Evolutionary conservation across 2,888 invertebrate species (phyloP).

Genomic region (Cetonia aurata): DNA sequence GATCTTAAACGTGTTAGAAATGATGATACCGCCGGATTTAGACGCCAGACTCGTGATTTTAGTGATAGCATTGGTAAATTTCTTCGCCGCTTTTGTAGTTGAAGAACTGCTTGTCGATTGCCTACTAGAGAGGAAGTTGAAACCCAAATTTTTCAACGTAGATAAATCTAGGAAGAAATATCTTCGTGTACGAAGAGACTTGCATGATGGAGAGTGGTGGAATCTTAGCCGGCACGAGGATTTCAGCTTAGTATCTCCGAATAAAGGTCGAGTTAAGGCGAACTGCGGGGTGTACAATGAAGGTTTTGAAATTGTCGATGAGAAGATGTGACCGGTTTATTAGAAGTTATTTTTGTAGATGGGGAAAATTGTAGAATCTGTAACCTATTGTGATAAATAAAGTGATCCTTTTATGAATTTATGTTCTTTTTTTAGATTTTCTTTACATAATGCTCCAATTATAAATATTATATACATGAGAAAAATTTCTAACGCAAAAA

Average conservation of each 20-base stretch:
- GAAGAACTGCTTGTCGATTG: conserved; percentile 72
- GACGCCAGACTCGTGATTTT: conserved; percentile 65
- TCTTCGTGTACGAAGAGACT: conserved; percentile 29
- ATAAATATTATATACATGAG: too few relatives aligned
- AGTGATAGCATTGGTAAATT: conserved; percentile 68
- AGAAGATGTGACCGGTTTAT: conserved; percentile 1
- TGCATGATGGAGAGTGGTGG: conserved; percentile 19
- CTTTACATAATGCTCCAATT: too few relatives aligned
- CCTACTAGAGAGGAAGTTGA: conserved; percentile 69
- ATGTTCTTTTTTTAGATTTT: too few relatives aligned
- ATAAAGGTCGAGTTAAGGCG: not conserved
- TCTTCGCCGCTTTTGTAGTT: conserved; percentile 70
- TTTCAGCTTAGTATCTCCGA: not conserved
- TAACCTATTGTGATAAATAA: conserved; percentile 28
- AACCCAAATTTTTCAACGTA: conserved; percentile 65
- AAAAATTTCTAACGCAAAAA: too few relatives aligned
- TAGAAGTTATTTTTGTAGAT: not conserved
- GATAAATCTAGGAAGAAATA: conserved; percentile 44
- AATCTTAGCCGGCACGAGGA: not conserved
- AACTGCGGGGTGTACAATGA: conserved; percentile 26
- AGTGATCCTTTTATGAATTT: not conserved
- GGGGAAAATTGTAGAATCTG: not conserved
- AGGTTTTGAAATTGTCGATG: conserved; percentile 26
- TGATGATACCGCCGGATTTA: conserved; percentile 74
- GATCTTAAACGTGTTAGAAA: conserved; percentile 71